Base-by-base conservation (phyloP, 2,888 invertebrate genomes). In the Cheilosia vulpina region DNA sequence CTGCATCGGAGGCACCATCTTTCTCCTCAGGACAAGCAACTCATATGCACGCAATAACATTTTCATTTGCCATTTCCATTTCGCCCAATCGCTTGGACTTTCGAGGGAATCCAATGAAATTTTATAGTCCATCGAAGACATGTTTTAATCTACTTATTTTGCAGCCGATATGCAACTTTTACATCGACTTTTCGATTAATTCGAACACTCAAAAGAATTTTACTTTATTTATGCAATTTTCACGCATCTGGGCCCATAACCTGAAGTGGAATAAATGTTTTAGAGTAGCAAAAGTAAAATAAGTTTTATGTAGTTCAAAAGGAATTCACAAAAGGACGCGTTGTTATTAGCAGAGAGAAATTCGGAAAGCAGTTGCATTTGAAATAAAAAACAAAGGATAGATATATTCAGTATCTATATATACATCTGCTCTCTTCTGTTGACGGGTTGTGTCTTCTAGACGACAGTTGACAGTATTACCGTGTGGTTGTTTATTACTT, bases 51-150 rank as follows among this genome's bases (percentile, higher is more conserved):
- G 21, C 31, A 66, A 19, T 24, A 66, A 43, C 21, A 65, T 65
- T 38, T 31, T 65, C 52, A 52, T 24, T 7, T 65, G 65, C 50
- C 50, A 50, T 38, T 66, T 66, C 53, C 53, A 53, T 27, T 53
- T 53, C 43, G 66, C 43, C 66, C 53, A 66, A 53, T 66, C 66
- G 17, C 53, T 66, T 66, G 65, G 38, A 34, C 52, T 38, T 65
- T 65, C 65, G 34, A 65, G 63, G 31, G 38, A 50, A 65, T 65
- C 65, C 7, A 50, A 15, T 11, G 52, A 65, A 52, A 65, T 34
- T 65, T 65, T 65, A 31, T 50, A 65, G 38, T 50, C 63, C 47
- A 41, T 58, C 15, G 38, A 58, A 38, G 58, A 41, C 52, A 52
- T 52, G 4, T 24, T 52, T 24, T 52, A n/a, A 41, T 43, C 17